These are phyloP conservation scores for Grammomys surdaster DNA, from an alignment of 2,113 vertebrate genomes.

Conservation along the genomic window DNA sequence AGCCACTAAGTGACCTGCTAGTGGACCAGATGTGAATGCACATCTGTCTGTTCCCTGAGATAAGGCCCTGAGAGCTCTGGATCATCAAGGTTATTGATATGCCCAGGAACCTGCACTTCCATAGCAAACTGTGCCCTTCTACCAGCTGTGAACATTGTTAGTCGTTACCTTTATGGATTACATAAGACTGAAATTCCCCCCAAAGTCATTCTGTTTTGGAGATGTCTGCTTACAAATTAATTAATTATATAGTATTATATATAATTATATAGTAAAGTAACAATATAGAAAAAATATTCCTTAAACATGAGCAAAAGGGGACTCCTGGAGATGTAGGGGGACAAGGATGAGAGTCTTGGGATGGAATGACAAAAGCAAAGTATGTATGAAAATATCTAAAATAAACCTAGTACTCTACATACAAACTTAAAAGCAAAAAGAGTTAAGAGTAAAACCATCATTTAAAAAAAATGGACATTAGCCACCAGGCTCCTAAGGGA, in stretches of 20 bases:
- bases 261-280: background rate
- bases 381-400: background rate
- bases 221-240: conserved; percentile 18
- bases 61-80: background rate
- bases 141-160: background rate
- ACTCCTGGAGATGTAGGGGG: background rate
- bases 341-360: too few species aligned
- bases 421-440: background rate
- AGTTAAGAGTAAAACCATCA: background rate
- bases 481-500: background rate
- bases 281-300: too few species aligned
- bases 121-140: background rate
- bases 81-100: background rate
- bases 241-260: background rate
- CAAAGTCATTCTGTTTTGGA: background rate
- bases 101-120: background rate
- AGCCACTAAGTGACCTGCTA: background rate
- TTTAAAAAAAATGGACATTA: background rate
- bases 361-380: background rate
- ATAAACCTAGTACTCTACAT: background rate
- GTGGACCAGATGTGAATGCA: background rate
- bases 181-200: background rate
- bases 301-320: background rate
- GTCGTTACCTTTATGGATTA: background rate
- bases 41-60: too few species aligned